A percentile compares a stretch with the other conserved stretches of the same genome.
phyloP scores from a whole-genome alignment of 2,888 invertebrate species.

The Pollenia amentaria region DNA sequence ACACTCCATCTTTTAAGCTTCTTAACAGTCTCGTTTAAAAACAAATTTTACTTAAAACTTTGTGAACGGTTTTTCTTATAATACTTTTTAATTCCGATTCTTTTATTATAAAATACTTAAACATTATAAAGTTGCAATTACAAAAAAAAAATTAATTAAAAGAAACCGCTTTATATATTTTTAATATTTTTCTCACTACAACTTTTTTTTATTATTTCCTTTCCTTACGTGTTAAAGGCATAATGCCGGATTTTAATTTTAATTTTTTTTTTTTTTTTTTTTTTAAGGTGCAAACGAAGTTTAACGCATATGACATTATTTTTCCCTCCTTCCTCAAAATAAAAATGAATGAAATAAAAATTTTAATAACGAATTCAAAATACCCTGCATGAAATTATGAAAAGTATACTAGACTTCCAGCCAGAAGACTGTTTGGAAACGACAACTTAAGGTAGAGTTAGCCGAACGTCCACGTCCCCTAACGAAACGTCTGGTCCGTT shows the following conservation, averaged over 20 bases:
- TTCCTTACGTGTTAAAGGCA: neutral
- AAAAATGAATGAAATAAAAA: neutral
- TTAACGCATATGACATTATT: slow-evolving; percentile 50
- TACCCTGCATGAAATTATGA: neutral
- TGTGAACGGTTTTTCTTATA: too few relatives aligned
- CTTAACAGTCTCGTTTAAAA: too few relatives aligned
- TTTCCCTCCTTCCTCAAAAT: slow-evolving; percentile 7
- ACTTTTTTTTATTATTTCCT: neutral
- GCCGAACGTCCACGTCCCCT: too few relatives aligned
- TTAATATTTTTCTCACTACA: neutral
- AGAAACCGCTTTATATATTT: slow-evolving; percentile 3
- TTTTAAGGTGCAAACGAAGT: slow-evolving; percentile 8
- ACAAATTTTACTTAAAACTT: too few relatives aligned
- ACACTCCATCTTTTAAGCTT: too few relatives aligned
- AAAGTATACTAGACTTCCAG: neutral
- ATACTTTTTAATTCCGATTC: too few relatives aligned
- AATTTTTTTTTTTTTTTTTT: neutral
- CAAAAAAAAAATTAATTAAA: neutral
- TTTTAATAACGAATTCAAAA: neutral
- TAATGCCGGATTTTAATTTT: neutral
- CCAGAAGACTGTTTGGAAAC: too few relatives aligned
- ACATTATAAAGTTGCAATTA: neutral
- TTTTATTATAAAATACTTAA: too few relatives aligned
- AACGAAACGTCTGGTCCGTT: too few relatives aligned
- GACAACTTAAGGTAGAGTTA: too few relatives aligned